Percentiles rank a stretch among this genome's conserved stretches.
Evolutionary conservation across 2,797 vertebrate species (phyloP).

Genomic region (Chaetodon trifasciatus): DNA sequence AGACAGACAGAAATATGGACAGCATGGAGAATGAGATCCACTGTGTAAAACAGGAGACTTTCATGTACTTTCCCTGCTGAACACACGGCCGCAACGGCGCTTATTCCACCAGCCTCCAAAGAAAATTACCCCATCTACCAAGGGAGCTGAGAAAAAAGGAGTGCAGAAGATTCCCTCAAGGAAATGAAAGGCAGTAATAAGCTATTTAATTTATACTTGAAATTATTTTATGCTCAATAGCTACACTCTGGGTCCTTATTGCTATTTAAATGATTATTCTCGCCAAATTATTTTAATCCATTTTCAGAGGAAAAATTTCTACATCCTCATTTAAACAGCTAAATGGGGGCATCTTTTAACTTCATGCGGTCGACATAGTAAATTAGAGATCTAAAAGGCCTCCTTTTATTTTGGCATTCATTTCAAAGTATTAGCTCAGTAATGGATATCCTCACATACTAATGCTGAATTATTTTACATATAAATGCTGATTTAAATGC

Average conservation of each 20-base stretch:
- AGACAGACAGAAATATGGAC: slow-evolving; percentile 84
- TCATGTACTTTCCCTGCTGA: slow-evolving; percentile 86
- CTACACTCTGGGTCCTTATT: slow-evolving; percentile 87
- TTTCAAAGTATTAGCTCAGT: slow-evolving; percentile 82
- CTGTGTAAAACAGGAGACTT: slow-evolving; percentile 86
- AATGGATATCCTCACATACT: slow-evolving; percentile 81
- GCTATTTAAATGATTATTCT: slow-evolving; percentile 89
- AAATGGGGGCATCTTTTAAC: slow-evolving; percentile 89
- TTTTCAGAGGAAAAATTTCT: slow-evolving; percentile 87
- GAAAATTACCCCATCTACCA: slow-evolving; percentile 84
- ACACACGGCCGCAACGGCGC: slow-evolving; percentile 76
- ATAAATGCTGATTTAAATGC: slow-evolving; percentile 78
- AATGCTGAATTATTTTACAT: slow-evolving; percentile 81
- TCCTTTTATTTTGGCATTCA: slow-evolving; percentile 82
- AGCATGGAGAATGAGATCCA: slow-evolving; percentile 85
- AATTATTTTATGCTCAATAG: slow-evolving; percentile 89
- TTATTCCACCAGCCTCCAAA: slow-evolving; percentile 84
- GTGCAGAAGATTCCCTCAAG: slow-evolving; percentile 78
- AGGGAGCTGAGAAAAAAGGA: slow-evolving; percentile 78
- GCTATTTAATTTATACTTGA: slow-evolving; percentile 89
- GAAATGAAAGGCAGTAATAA: slow-evolving; percentile 88
- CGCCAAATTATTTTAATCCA: slow-evolving; percentile 90
- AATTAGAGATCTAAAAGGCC: slow-evolving; percentile 84
- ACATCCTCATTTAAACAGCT: slow-evolving; percentile 88
- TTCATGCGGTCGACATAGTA: slow-evolving; percentile 82